Conservation (phyloP, 2,888 invertebrate species). For the Brachyptera risi region DNA sequence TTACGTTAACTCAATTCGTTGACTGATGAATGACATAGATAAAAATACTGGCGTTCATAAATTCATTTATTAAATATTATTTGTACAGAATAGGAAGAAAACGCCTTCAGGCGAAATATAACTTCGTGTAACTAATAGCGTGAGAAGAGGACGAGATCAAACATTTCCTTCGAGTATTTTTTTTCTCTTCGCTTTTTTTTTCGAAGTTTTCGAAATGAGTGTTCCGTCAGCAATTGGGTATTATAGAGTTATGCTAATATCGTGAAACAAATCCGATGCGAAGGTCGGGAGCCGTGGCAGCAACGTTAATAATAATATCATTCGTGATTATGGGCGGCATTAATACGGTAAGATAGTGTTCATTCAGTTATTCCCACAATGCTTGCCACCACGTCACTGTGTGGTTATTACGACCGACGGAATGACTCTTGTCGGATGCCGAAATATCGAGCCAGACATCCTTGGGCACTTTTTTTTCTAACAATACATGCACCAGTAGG, state of each 20-base stretch:
- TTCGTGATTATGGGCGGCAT: not conserved
- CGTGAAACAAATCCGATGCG: not conserved
- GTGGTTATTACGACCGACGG: too few relatives aligned
- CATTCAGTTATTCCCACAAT: not conserved
- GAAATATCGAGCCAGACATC: too few relatives aligned
- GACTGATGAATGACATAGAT: too few relatives aligned
- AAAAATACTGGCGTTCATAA: too few relatives aligned
- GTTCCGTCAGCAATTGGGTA: not conserved
- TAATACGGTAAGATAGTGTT: not conserved
- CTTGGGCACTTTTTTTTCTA: too few relatives aligned
- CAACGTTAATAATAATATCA: not conserved
- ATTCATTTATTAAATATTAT: too few relatives aligned
- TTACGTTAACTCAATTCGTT: too few relatives aligned
- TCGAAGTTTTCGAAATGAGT: not conserved
- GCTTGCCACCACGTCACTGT: not conserved
- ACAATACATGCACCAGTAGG: too few relatives aligned
- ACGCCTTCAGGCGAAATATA: not conserved
- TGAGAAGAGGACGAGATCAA: slow-evolving; percentile 5
- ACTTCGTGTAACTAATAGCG: slow-evolving; percentile 11
- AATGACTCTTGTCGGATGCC: too few relatives aligned
- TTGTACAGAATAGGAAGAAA: too few relatives aligned
- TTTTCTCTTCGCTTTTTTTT: not conserved
- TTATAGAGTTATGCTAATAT: not conserved
- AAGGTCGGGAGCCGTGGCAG: not conserved
- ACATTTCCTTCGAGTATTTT: not conserved